Evolutionary conservation across 1,140 invertebrate genomes (phyloP).

Genomic region (Drosophila burlai): DNA sequence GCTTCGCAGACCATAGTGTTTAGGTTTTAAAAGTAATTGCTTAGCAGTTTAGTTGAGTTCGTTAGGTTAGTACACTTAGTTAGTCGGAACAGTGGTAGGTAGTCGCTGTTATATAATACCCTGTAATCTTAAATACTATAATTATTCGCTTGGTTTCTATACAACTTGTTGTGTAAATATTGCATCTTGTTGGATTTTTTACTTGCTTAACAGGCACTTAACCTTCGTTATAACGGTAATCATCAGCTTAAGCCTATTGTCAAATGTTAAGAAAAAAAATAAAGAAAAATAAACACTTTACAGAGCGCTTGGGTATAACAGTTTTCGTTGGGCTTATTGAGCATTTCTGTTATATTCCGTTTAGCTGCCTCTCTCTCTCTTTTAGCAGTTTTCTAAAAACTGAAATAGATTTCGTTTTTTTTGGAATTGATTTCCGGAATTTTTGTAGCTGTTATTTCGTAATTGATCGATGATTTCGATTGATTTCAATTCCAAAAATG

Average conservation of each 20-base stretch:
- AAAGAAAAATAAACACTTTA: slow-evolving; percentile 23
- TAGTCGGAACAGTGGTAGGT: slow-evolving; percentile 30
- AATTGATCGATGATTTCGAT: neutral
- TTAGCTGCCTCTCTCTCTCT: slow-evolving; percentile 18
- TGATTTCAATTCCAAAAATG: slow-evolving; percentile 9
- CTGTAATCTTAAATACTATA: slow-evolving; percentile 64
- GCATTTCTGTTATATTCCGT: slow-evolving; percentile 46
- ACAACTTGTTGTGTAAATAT: slow-evolving; percentile 64
- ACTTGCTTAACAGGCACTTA: slow-evolving; percentile 68
- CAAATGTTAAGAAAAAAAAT: slow-evolving; percentile 17
- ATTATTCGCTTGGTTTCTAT: slow-evolving; percentile 41
- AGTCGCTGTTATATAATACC: slow-evolving; percentile 30
- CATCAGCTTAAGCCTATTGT: slow-evolving; percentile 17
- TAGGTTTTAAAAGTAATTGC: slow-evolving; percentile 36
- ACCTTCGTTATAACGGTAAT: slow-evolving; percentile 43
- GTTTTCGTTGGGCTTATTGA: slow-evolving; percentile 42
- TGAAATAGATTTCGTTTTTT: slow-evolving; percentile 22
- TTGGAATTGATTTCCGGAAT: slow-evolving; percentile 13
- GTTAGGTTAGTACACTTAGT: slow-evolving; percentile 33
- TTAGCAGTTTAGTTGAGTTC: slow-evolving; percentile 54
- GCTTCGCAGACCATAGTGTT: slow-evolving; percentile 18
- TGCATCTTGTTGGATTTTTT: slow-evolving; percentile 60
- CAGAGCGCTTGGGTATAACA: slow-evolving; percentile 42
- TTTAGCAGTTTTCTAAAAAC: slow-evolving; percentile 5
- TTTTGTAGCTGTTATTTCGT: neutral